Conservation (phyloP, 2,888 invertebrate species). For the Ectemnius continuus region DNA sequence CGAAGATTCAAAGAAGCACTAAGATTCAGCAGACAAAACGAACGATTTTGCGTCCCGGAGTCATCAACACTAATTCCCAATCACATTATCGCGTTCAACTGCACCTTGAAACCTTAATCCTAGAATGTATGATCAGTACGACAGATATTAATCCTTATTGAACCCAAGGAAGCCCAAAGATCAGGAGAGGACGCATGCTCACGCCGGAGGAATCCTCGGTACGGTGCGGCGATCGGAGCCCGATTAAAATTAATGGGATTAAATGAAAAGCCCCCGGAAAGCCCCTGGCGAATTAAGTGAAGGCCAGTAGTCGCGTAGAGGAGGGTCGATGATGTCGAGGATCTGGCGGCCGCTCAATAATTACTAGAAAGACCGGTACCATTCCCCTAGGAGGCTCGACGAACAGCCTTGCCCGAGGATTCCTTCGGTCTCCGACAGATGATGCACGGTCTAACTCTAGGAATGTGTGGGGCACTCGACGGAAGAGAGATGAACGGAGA, state of each 20-base stretch:
- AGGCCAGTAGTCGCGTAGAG: neutral
- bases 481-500: slow-evolving; percentile 25
- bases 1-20: too few relatives aligned
- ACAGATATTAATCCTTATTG: slow-evolving; percentile 24
- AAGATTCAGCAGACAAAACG: too few relatives aligned
- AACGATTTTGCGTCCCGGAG: too few relatives aligned
- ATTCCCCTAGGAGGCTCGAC: neutral
- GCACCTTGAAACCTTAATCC: slow-evolving; percentile 12
- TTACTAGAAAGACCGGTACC: neutral
- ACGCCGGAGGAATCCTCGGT: slow-evolving; percentile 22
- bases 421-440: slow-evolving; percentile 5
- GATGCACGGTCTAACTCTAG: slow-evolving; percentile 22
- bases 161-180: slow-evolving; percentile 27
- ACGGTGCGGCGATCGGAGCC: slow-evolving; percentile 39
- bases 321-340: too few relatives aligned
- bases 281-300: slow-evolving; percentile 18
- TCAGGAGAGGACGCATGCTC: slow-evolving; percentile 37
- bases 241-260: slow-evolving; percentile 1
- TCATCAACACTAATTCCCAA: too few relatives aligned
- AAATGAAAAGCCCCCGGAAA: neutral
- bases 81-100: slow-evolving; percentile 13
- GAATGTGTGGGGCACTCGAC: slow-evolving; percentile 22
- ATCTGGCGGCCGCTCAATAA: neutral
- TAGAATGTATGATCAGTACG: slow-evolving; percentile 35
- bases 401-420: slow-evolving; percentile 18